phyloP scores from a whole-genome alignment of 1,140 invertebrate species.

The Littorina saxatilis region DNA sequence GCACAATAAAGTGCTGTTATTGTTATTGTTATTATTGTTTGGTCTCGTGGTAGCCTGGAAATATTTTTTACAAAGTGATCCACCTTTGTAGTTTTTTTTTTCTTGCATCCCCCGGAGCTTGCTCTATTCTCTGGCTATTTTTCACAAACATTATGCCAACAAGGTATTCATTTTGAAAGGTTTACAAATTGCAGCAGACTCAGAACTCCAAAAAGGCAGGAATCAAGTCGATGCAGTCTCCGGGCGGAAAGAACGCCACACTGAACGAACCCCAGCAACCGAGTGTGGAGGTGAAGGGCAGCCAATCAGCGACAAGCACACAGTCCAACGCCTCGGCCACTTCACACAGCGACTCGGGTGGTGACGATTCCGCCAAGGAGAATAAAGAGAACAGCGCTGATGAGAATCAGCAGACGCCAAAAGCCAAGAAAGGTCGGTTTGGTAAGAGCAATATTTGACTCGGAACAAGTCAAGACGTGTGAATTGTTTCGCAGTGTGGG shows the following conservation, averaged over 20 bases:
- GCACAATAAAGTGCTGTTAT: too few relatives aligned
- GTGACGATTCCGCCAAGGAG: conserved; percentile 73
- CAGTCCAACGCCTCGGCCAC: conserved; percentile 20
- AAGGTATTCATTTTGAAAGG: too few relatives aligned
- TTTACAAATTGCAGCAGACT: conserved; percentile 30
- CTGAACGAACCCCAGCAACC: neutral
- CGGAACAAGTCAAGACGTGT: neutral
- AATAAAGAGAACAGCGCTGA: conserved; percentile 67
- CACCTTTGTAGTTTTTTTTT: too few relatives aligned
- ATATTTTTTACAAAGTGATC: too few relatives aligned
- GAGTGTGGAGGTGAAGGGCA: conserved; percentile 6
- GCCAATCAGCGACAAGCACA: neutral
- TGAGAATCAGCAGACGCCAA: conserved; percentile 59
- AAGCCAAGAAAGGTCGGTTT: conserved; percentile 51
- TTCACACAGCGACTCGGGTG: conserved; percentile 66
- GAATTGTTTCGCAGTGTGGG: too few relatives aligned
- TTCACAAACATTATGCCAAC: too few relatives aligned
- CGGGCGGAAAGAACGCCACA: neutral
- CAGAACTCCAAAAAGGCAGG: conserved; percentile 40
- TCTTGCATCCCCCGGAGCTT: too few relatives aligned
- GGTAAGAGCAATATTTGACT: neutral
- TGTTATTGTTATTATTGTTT: too few relatives aligned
- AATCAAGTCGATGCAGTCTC: conserved; percentile 4
- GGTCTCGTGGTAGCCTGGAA: too few relatives aligned
- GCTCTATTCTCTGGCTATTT: too few relatives aligned